phyloP scores from a whole-genome alignment of 2,888 invertebrate genomes.

The Alloplasta piceator region DNA sequence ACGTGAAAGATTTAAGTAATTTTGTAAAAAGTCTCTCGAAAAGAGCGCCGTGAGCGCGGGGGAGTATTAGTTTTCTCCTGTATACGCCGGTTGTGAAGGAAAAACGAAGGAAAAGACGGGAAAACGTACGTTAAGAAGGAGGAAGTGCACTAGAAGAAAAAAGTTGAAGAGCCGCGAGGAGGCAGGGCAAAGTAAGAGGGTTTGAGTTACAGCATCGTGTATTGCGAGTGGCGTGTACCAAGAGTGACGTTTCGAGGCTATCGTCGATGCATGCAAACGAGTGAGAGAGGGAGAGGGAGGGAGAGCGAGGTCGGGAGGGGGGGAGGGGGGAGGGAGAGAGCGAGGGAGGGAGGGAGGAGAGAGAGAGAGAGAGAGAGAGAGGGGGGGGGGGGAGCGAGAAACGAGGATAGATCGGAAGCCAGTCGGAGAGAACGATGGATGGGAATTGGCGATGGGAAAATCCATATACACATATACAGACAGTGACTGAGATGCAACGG shows the following conservation, averaged over 20 bases:
- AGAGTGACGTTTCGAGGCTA: slow-evolving; percentile 64
- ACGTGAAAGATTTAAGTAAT: slow-evolving; percentile 30
- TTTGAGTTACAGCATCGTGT: slow-evolving; percentile 41
- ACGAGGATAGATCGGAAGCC: not conserved
- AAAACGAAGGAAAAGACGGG: too few species aligned
- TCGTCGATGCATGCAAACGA: slow-evolving; percentile 61
- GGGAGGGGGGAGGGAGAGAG: too few species aligned
- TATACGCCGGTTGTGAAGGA: slow-evolving; percentile 7
- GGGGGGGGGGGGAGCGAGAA: slow-evolving; percentile 1
- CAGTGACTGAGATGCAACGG: slow-evolving; percentile 40
- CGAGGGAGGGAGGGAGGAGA: too few species aligned
- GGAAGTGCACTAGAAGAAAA: slow-evolving; percentile 33
- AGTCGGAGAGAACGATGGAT: slow-evolving; percentile 26
- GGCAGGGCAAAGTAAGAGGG: slow-evolving; percentile 26
- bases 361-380: too few species aligned
- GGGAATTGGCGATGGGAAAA: slow-evolving; percentile 17
- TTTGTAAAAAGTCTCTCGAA: slow-evolving; percentile 12
- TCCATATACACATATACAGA: slow-evolving; percentile 6
- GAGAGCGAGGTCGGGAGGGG: too few species aligned
- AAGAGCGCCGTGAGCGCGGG: too few species aligned
- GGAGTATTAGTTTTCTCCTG: slow-evolving; percentile 22
- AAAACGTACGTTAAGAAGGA: slow-evolving; percentile 21
- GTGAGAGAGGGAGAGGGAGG: too few species aligned
- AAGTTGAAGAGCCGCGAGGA: slow-evolving; percentile 19
- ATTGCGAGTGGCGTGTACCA: slow-evolving; percentile 57